Percentiles rank a stretch among this genome's conserved stretches.
Conservation (phyloP, 2,797 vertebrate genomes). For the Brotula barbata region DNA sequence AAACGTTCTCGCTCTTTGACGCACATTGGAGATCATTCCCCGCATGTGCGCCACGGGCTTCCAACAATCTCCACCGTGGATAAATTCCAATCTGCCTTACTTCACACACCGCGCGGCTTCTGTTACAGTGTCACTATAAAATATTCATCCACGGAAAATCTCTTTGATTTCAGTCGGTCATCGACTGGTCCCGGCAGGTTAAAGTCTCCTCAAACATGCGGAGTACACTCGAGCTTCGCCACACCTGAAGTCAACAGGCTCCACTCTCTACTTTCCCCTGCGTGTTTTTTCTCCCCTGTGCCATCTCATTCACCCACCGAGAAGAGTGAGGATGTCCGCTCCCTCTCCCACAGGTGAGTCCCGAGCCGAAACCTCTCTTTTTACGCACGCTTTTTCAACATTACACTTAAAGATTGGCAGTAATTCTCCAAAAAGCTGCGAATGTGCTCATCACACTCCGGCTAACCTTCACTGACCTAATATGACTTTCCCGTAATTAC, state of each 20-base stretch:
- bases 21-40: conserved; percentile 11
- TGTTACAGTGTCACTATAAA: conserved; percentile 84
- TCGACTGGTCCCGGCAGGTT: conserved; percentile 43
- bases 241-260: conserved; percentile 19
- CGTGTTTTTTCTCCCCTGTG: conserved; percentile 11
- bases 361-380: background rate
- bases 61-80: conserved; percentile 34
- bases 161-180: conserved; percentile 69
- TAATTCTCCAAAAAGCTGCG: too few relatives aligned
- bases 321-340: conserved; percentile 63
- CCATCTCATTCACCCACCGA: conserved; percentile 26
- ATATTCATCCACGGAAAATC: conserved; percentile 86
- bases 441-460: too few relatives aligned
- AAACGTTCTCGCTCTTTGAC: background rate
- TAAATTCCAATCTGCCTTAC: conserved; percentile 52
- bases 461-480: conserved; percentile 49
- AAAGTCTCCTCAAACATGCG: conserved; percentile 54
- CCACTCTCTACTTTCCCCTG: conserved; percentile 1
- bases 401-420: too few relatives aligned
- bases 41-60: conserved; percentile 33
- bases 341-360: conserved; percentile 70
- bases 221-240: conserved; percentile 30
- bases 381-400: background rate
- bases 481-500: conserved; percentile 28
- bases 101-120: conserved; percentile 67